Conservation (phyloP, 1,140 invertebrate genomes). For the Pogonus chalceus region DNA sequence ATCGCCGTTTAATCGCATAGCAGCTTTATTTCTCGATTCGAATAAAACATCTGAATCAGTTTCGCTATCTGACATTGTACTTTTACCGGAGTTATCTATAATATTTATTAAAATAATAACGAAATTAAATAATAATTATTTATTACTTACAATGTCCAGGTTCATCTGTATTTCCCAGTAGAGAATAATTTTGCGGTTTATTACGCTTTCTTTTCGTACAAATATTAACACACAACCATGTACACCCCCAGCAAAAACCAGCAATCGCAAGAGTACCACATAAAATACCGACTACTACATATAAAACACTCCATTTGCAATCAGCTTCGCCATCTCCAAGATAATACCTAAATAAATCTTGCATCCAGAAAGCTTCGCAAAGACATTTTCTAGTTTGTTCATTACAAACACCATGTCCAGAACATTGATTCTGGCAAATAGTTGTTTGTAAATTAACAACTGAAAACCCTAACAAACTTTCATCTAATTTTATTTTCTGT, state of each 20-base stretch:
- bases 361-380: conserved; percentile 95
- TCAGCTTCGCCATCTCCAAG: conserved; percentile 56
- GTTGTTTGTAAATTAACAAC: conserved; percentile 68
- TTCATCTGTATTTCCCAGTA: conserved; percentile 50
- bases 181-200: conserved; percentile 44
- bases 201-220: conserved; percentile 39
- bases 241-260: conserved; percentile 56
- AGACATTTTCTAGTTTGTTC: conserved; percentile 71
- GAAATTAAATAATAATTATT: background rate
- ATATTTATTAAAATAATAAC: conserved; percentile 15
- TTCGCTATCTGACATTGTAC: conserved; percentile 60
- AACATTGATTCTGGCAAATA: conserved; percentile 88
- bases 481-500: conserved; percentile 57
- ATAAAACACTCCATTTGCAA: conserved; percentile 84
- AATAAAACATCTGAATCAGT: conserved; percentile 65
- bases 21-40: conserved; percentile 47
- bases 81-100: conserved; percentile 43
- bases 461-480: conserved; percentile 59
- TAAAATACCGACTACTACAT: conserved; percentile 68
- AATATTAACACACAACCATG: conserved; percentile 53
- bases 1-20: conserved; percentile 36
- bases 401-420: conserved; percentile 82
- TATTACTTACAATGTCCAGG: conserved; percentile 38
- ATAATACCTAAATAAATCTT: conserved; percentile 48
- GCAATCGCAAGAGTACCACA: conserved; percentile 51